Percentiles rank a stretch among this genome's conserved stretches.
phyloP scores from a whole-genome alignment of 2,113 vertebrate genomes.

The Ibidorhyncha struthersii region DNA sequence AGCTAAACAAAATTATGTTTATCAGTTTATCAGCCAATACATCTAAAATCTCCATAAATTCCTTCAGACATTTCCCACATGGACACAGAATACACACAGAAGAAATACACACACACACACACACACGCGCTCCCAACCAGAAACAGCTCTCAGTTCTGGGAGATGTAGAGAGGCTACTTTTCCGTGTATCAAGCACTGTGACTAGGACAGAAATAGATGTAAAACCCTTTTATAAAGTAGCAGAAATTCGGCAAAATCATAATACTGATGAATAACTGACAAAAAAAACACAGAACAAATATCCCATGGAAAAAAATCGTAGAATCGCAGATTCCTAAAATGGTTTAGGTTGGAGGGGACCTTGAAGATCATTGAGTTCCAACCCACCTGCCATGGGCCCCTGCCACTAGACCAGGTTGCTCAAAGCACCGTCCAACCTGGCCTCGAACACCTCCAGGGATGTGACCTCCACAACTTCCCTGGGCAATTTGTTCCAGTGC shows the following conservation, averaged over 20 bases:
- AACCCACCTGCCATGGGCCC: no score
- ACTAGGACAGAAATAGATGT: background rate
- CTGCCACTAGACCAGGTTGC: no score
- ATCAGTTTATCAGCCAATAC: background rate
- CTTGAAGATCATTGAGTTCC: no score
- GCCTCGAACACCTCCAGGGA: no score
- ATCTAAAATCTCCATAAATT: background rate
- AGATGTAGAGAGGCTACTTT: background rate
- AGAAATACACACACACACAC: background rate
- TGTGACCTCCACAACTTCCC: no score
- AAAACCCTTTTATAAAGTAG: background rate
- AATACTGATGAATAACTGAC: background rate
- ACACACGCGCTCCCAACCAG: background rate
- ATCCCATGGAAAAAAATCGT: background rate
- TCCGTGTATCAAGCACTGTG: background rate
- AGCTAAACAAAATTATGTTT: background rate
- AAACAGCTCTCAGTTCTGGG: background rate
- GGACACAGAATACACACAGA: background rate
- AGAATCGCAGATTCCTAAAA: no score
- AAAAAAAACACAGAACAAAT: background rate
- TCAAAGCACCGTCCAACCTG: no score
- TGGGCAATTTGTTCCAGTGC: no score
- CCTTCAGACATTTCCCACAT: background rate
- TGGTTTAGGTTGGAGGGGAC: no score
- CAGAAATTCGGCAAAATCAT: background rate